Percentiles rank a stretch among this genome's conserved stretches.
These are phyloP conservation scores for Anguilla marmorata DNA, from an alignment of 2,797 vertebrate genomes.

Conservation along the genomic window DNA sequence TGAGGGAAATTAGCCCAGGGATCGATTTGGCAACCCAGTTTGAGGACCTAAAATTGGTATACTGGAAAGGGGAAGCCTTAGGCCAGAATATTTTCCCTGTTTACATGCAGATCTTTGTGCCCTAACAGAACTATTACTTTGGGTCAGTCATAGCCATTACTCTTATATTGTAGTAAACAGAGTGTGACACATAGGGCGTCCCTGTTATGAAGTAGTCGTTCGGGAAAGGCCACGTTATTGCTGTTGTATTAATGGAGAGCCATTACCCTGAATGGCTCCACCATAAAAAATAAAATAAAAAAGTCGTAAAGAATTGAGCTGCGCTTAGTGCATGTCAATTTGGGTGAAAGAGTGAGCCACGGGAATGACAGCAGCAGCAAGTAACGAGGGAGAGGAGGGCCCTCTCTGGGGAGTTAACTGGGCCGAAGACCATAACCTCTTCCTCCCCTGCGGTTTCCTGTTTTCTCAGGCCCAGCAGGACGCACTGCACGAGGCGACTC, in stretches of 20 bases:
- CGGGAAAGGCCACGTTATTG: background rate
- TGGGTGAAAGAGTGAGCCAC: background rate
- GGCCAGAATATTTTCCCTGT: background rate
- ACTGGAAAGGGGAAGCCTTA: background rate
- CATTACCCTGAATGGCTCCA: background rate
- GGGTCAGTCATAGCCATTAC: background rate
- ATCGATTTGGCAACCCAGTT: slow-evolving; percentile 11
- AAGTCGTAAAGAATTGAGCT: background rate
- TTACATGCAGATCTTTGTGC: too few species aligned
- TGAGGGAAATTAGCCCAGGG: slow-evolving; percentile 45
- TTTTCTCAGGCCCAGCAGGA: slow-evolving; percentile 23
- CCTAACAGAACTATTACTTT: background rate
- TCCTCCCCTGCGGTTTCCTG: background rate
- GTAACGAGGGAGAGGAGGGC: background rate
- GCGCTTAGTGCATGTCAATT: background rate
- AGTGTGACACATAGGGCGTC: background rate
- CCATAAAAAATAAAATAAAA: slow-evolving; percentile 8
- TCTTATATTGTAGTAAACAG: background rate
- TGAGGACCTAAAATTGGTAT: slow-evolving; percentile 15
- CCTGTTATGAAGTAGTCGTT: background rate
- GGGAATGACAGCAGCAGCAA: background rate
- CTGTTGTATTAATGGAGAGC: slow-evolving; percentile 1
- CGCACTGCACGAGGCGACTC: slow-evolving; percentile 37
- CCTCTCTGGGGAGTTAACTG: background rate
- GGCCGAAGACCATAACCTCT: background rate